Evolutionary conservation across 2,888 invertebrate species (phyloP).

Genomic region (Desoria tigrina): DNA sequence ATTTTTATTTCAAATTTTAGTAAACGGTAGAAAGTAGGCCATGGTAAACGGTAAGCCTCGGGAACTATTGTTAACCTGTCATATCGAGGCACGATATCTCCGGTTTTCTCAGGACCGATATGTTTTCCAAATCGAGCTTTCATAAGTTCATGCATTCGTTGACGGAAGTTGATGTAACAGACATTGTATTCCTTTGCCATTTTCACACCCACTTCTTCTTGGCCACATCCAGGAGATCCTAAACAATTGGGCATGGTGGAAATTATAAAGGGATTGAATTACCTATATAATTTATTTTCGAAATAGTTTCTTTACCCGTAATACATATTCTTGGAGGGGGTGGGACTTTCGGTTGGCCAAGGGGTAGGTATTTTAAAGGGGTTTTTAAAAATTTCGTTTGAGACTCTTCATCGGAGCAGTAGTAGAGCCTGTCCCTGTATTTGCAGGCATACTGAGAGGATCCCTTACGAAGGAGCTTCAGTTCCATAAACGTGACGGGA

Average conservation of each 20-base stretch:
- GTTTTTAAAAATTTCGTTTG: slow-evolving; percentile 28
- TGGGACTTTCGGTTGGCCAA: slow-evolving; percentile 15
- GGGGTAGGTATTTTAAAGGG: slow-evolving; percentile 32
- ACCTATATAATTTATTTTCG: not conserved
- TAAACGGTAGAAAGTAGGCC: not conserved
- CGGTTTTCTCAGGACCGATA: slow-evolving; percentile 38
- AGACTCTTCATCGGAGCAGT: slow-evolving; percentile 24
- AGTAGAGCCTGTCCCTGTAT: slow-evolving; percentile 39
- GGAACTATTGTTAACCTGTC: not conserved
- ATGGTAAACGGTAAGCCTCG: not conserved
- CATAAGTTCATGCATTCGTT: slow-evolving; percentile 45
- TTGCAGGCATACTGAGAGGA: slow-evolving; percentile 30
- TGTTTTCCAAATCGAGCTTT: slow-evolving; percentile 36
- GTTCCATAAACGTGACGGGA: slow-evolving; percentile 63
- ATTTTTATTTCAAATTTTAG: not conserved
- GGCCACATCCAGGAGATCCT: slow-evolving; percentile 42
- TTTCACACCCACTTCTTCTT: slow-evolving; percentile 38
- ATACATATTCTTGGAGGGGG: slow-evolving; percentile 47
- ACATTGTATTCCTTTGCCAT: slow-evolving; percentile 36
- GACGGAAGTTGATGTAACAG: slow-evolving; percentile 45
- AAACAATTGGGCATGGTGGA: not conserved
- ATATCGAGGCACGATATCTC: slow-evolving; percentile 13
- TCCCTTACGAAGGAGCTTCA: slow-evolving; percentile 66
- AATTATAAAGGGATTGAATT: not conserved
- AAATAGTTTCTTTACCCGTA: slow-evolving; percentile 25